A percentile compares a stretch with the other conserved stretches of the same genome.
Conservation (phyloP, 2,797 vertebrate genomes). For the Poecile montanus region DNA sequence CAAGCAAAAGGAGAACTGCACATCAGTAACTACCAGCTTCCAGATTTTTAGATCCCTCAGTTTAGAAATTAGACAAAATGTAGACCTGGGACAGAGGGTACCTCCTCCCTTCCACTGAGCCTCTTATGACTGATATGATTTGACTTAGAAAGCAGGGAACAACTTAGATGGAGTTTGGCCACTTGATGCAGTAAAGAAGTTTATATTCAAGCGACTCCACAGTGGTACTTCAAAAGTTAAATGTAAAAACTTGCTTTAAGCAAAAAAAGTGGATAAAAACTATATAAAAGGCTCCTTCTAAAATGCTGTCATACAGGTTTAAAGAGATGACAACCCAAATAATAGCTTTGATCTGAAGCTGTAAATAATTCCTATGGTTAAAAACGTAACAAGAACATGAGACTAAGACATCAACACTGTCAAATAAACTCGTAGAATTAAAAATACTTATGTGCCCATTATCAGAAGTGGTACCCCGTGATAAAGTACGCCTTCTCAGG, state of each 20-base stretch:
- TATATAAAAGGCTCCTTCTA: not conserved
- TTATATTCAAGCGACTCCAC: not conserved
- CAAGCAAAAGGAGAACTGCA: not conserved
- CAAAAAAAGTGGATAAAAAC: not conserved
- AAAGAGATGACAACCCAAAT: constrained; percentile 9
- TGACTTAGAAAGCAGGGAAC: not conserved
- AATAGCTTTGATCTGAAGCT: constrained; percentile 12
- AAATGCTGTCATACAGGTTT: not conserved
- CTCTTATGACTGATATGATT: not conserved
- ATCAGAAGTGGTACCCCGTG: not conserved
- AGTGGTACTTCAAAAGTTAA: not conserved
- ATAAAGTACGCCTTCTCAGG: not conserved
- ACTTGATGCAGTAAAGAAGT: not conserved
- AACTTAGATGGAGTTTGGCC: not conserved
- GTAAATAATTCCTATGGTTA: constrained; percentile 27
- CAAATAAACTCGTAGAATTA: not conserved
- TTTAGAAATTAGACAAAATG: not conserved
- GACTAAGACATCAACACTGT: not conserved
- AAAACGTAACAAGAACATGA: not conserved
- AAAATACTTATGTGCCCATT: not conserved
- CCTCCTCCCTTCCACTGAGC: not conserved
- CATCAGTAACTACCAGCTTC: not conserved
- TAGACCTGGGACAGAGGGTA: not conserved
- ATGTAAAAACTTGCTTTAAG: not conserved
- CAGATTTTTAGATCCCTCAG: not conserved